These are phyloP conservation scores for Nannoperca australis DNA, from an alignment of 2,797 vertebrate genomes.

Conservation along the genomic window DNA sequence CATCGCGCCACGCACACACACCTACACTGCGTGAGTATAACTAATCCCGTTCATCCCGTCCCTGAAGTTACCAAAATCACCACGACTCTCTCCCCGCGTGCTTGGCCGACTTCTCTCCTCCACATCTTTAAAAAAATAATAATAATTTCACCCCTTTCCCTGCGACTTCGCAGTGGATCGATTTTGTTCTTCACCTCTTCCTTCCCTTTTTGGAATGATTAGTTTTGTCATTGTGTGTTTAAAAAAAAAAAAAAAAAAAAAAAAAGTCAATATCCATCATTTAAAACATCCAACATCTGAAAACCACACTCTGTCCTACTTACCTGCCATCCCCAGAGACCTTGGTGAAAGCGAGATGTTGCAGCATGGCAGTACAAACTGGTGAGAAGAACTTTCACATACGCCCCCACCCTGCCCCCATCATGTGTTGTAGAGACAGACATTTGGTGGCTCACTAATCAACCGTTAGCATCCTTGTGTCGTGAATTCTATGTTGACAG, in stretches of 20 bases:
- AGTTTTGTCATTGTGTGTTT: conserved; percentile 63
- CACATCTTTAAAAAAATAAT: background rate
- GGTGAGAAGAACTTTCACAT: conserved; percentile 85
- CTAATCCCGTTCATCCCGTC: background rate
- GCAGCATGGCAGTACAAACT: conserved; percentile 85
- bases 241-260: conserved; percentile 36
- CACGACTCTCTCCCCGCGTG: conserved; percentile 16
- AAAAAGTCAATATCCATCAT: conserved; percentile 36
- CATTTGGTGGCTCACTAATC: conserved; percentile 46
- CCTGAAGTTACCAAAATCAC: conserved; percentile 11
- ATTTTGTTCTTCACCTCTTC: conserved; percentile 20
- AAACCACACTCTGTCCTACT: conserved; percentile 82
- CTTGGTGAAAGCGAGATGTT: conserved; percentile 86
- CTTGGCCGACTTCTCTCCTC: conserved; percentile 28
- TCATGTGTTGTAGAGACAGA: conserved; percentile 56
- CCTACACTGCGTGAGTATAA: conserved; percentile 89
- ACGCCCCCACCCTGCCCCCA: conserved; percentile 44
- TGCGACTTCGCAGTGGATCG: conserved; percentile 29
- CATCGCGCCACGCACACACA: conserved; percentile 92
- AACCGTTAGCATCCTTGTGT: conserved; percentile 8
- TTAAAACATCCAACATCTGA: conserved; percentile 63
- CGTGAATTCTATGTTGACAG: conserved; percentile 1
- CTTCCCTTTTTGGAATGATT: conserved; percentile 47
- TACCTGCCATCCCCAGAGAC: conserved; percentile 88
- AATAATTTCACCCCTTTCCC: conserved; percentile 6